Evolutionary conservation across 2,797 vertebrate species (phyloP), one percentile per base, ranked within the genome.

Genomic region (Pantherophis vulpinus): DNA sequence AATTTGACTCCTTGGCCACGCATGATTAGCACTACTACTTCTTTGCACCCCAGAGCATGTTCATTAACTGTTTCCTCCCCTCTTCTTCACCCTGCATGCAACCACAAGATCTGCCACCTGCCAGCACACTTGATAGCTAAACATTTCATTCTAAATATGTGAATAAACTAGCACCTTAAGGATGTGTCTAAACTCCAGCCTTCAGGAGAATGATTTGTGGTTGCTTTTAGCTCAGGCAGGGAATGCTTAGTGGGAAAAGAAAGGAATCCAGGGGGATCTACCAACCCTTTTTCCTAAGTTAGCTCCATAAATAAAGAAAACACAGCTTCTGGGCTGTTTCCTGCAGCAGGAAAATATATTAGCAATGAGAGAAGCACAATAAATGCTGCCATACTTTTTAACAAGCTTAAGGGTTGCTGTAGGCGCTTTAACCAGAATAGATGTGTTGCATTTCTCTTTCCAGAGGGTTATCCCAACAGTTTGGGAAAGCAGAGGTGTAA

Each of bases 401-500:
- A 83, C 37, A 83, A 83, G 74, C 20, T 20, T 42, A 79, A 42
- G 70, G 70, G 16, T 20, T 8, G 16, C 16, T 42, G 32, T 7
- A 25, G 37, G 37, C 3, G 0, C 37, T 42, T 47, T 83, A 83
- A 83, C 74, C 1, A 1, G 10, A 42, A 83, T 47, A 25, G 20
- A 83, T 47, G 74, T 12, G 5, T 29, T 70, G 93, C 0, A 93
- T 87, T 91, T 70, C 2, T 66, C 70, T 47, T 58, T 27, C 29
- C 86, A 66, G 79, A 89, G 89, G 93, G 93, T 93, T 66, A 95
- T 70, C 79, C 94, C 9, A 25, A 91, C 93, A 79, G 95, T 95
- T 95, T 95, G 95, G 95, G 87, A 91, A 95, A 94, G 90, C 92
- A 92, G 95, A 95, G 94, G 93, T 92, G 95, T 88, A 55, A 25